phyloP scores from a whole-genome alignment of 2,888 invertebrate species.

The Alviniconcha strummeri region DNA sequence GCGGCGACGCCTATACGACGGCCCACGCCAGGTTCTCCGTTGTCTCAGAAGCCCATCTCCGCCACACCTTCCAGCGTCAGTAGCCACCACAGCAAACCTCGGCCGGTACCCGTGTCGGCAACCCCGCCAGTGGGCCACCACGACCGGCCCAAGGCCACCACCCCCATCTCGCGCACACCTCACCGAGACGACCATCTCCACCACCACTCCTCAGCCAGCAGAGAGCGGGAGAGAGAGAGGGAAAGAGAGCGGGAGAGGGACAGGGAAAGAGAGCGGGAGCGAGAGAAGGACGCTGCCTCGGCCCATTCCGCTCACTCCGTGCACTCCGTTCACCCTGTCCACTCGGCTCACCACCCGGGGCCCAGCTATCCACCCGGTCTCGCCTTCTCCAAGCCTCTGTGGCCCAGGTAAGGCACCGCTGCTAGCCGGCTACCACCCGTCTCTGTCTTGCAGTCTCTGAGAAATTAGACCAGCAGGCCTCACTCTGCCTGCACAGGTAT shows the following conservation, averaged over 20 bases:
- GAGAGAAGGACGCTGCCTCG: conserved; percentile 16
- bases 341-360: conserved; percentile 19
- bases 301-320: conserved; percentile 11
- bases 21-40: conserved; percentile 26
- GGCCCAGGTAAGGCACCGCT: conserved; percentile 11
- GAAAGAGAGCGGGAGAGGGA: conserved; percentile 17
- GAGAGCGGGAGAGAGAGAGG: conserved; percentile 26
- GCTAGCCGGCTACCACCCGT: background rate
- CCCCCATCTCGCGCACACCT: conserved; percentile 34
- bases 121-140: conserved; percentile 36
- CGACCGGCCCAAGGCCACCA: conserved; percentile 34
- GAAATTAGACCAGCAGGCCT: too few species aligned
- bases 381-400: conserved; percentile 30
- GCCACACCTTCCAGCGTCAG: conserved; percentile 29
- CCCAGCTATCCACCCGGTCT: conserved; percentile 23
- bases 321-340: background rate
- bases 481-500: too few species aligned
- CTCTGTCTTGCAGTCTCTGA: too few species aligned
- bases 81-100: conserved; percentile 36
- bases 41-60: conserved; percentile 26
- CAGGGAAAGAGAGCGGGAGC: conserved; percentile 27
- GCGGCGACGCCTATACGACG: conserved; percentile 31
- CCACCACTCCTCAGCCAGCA: conserved; percentile 34
- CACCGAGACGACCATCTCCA: conserved; percentile 33
- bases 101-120: conserved; percentile 30